Base-by-base conservation (phyloP, 2,113 vertebrate genomes). In the Willisornis vidua region DNA sequence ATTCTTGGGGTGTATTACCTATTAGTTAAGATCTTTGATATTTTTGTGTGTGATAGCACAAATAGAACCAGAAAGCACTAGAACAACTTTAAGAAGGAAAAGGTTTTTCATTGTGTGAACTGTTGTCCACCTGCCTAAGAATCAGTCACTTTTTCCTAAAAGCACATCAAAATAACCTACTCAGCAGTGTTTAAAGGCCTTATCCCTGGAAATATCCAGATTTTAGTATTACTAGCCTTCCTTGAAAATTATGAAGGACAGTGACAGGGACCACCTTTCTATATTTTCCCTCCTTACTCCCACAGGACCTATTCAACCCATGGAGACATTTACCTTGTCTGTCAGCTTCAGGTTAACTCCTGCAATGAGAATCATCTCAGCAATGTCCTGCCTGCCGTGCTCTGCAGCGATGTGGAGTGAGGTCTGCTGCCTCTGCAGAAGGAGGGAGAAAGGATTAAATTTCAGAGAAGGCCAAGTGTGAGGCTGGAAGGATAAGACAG, bases 381-480 rank as follows among this genome's bases (percentile, higher is more conserved):
- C 99, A 28, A 98, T 96, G 83, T 98, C 98, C 85, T 99, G 99
- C 58, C 98, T 92, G 62, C 98, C 98, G 0, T 98, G 97, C 88
- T 99, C 99, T 0, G 98, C 98, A 7, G 99, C 98, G 0, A 99
- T 97, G 93, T 99, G 99, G 33, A 99, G 97, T 0, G 99, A 96
- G 0, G 98, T 99, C 97, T 99, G 99, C 95, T 98, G 98, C 94
- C 99, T 98, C 99, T 99, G 90, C 72, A 87, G 48, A 37, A 37
- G 51, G 43, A 77, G 45, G 6, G 52, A 9, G 26, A 77, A 81
- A 90, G 39, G 35, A 33, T 28, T 35, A 9, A 7, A 39, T 51
- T 73, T 88, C 79, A 92, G 79, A 77, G 35, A 70, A 33, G 43
- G 19, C 28, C 22, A 90, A 83, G n/a, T 2, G 8, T 14, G n/a